Evolutionary conservation across 2,797 vertebrate genomes (phyloP), one percentile per base, ranked within the genome.

Genomic region (Myotis planiceps): DNA sequence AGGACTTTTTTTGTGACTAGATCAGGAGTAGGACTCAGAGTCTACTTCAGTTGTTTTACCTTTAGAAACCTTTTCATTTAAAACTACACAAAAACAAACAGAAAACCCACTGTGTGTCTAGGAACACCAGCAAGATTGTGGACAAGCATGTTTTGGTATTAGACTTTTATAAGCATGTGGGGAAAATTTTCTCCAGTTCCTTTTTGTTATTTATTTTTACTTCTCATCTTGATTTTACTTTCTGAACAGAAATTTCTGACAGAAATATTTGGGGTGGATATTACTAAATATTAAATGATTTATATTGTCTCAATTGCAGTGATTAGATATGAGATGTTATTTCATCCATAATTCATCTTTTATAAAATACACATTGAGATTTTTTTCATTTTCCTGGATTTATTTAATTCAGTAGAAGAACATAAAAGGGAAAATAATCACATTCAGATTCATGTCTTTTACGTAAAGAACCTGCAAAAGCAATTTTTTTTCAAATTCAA

Each of bases 321-420:
- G 25, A 83, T 88, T 92, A 76, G 6, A 7, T 86, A 27, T 63
- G 42, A 72, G 68, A 5, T 25, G 37, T 90, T 71, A 60, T 81
- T 92, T 87, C 9, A 91, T 45, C 16, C 12, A 68, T 85, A 53
- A 63, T 13, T 96, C 21, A 63, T 90, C 32, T 69, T 85, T 94
- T 90, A 58, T 90, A 71, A 89, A 85, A 79, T 88, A 63, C 15
- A 32, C 53, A 53, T 27, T 89, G 65, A 84, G 34, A 16, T 80
- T 86, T 84, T 93, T 68, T 93, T 68, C 7, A n/a, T 39, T 86
- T 95, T 93, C 78, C 80, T 45, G 84, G 12, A 83, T 88, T 79
- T 95, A 68, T 32, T 92, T 19, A 76, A 75, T 93, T 95, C 49
- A 93, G 16, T 81, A 47, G 29, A 92, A 94, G 71, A 90, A 84